A percentile compares a stretch with the other conserved stretches of the same genome.
Evolutionary conservation across 2,797 vertebrate genomes (phyloP).

Genomic region (Helostoma temminkii): DNA sequence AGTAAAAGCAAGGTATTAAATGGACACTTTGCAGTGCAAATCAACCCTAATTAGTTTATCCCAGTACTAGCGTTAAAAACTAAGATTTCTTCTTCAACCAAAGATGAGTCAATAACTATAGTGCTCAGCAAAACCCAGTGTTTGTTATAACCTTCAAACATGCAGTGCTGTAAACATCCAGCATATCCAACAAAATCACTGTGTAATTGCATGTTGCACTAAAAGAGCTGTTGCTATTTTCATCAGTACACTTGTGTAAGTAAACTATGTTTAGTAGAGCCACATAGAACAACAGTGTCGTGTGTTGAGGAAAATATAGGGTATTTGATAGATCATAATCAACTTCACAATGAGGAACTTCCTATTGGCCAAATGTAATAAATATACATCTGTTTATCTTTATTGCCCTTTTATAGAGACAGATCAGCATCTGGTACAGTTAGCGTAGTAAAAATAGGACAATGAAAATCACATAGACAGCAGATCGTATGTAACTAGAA

Average conservation of each 20-base stretch:
- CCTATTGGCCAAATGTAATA: slow-evolving; percentile 20
- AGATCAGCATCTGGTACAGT: slow-evolving; percentile 2
- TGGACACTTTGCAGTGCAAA: slow-evolving; percentile 10
- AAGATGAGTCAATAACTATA: slow-evolving; percentile 7
- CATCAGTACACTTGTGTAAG: slow-evolving; percentile 36
- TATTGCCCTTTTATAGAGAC: slow-evolving; percentile 3
- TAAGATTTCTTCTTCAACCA: slow-evolving; percentile 9
- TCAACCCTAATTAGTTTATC: slow-evolving; percentile 14
- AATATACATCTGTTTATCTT: background rate
- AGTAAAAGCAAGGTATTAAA: background rate
- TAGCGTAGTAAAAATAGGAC: background rate
- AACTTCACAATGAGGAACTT: slow-evolving; percentile 23
- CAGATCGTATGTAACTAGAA: background rate
- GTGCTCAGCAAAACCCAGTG: slow-evolving; percentile 32
- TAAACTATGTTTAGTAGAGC: slow-evolving; percentile 66
- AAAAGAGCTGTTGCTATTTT: slow-evolving; percentile 65
- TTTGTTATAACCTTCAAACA: slow-evolving; percentile 44
- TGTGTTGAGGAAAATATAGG: slow-evolving; percentile 27
- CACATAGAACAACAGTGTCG: slow-evolving; percentile 8
- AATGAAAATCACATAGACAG: background rate
- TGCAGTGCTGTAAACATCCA: slow-evolving; percentile 52
- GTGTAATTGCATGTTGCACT: slow-evolving; percentile 62
- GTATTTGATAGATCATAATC: slow-evolving; percentile 3
- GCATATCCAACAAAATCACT: slow-evolving; percentile 42
- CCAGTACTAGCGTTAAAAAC: slow-evolving; percentile 19